Evolutionary conservation across 2,797 vertebrate species (phyloP).

Genomic region (Coluber constrictor): DNA sequence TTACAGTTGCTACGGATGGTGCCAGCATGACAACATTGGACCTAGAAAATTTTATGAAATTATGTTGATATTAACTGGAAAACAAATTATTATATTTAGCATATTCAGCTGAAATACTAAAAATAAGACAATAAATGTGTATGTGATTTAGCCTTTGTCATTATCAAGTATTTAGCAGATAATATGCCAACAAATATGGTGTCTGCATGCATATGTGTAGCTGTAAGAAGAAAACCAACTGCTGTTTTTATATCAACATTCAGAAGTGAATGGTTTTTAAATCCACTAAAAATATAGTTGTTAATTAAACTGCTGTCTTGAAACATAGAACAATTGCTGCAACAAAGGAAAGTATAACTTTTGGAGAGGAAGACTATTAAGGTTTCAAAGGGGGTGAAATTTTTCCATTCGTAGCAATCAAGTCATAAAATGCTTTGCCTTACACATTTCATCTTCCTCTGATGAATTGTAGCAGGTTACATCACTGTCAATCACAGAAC

Average conservation of each 20-base stretch:
- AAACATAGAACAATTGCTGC: neutral
- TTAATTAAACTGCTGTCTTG: slow-evolving; percentile 28
- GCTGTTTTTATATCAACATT: slow-evolving; percentile 6
- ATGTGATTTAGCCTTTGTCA: neutral
- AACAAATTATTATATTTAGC: slow-evolving; percentile 3
- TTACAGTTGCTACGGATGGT: neutral
- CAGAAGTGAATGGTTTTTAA: slow-evolving; percentile 20
- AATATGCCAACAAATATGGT: neutral
- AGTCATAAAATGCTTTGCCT: slow-evolving; percentile 5
- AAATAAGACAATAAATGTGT: neutral
- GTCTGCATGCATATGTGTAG: neutral
- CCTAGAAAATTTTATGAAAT: neutral
- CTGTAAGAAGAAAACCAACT: slow-evolving; percentile 1
- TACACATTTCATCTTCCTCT: slow-evolving; percentile 3
- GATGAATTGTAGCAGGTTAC: slow-evolving; percentile 1
- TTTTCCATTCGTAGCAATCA: slow-evolving; percentile 8
- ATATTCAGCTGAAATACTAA: slow-evolving; percentile 1
- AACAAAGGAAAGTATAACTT: slow-evolving; percentile 9
- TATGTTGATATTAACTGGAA: neutral
- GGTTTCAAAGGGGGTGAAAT: neutral
- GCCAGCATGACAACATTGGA: neutral
- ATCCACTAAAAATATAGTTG: slow-evolving; percentile 1
- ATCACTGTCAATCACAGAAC: neutral
- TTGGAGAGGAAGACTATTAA: slow-evolving; percentile 15
- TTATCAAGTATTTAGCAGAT: neutral